A percentile compares a stretch with the other conserved stretches of the same genome.
Conservation (phyloP, 2,113 vertebrate species). For the Limnothrissa miodon region DNA sequence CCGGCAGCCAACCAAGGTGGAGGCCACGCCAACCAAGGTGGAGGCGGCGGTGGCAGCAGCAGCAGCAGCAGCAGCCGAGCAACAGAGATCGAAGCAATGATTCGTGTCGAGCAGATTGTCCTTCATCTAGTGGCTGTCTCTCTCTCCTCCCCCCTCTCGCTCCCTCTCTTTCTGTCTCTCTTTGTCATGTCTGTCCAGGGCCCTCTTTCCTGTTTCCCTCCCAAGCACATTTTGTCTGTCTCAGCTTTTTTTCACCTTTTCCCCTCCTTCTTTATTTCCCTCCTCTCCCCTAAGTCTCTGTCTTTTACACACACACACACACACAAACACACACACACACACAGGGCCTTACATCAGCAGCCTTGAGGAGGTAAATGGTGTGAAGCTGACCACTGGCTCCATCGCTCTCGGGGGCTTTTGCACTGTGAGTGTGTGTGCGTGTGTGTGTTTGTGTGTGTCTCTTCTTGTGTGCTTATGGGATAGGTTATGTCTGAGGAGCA, state of each 20-base stretch:
- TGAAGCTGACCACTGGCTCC: slow-evolving; percentile 69
- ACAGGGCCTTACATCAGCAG: slow-evolving; percentile 58
- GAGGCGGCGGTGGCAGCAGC: not conserved
- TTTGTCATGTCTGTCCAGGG: not conserved
- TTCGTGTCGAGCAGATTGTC: slow-evolving; percentile 63
- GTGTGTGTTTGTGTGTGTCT: slow-evolving; percentile 2
- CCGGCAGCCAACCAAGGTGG: slow-evolving; percentile 57
- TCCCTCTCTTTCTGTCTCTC: not conserved
- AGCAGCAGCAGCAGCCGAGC: slow-evolving; percentile 50
- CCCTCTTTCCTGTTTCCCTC: not conserved
- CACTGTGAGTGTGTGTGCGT: slow-evolving; percentile 18
- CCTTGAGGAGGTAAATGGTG: slow-evolving; percentile 73
- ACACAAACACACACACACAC: slow-evolving; percentile 50
- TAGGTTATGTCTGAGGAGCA: slow-evolving; percentile 4
- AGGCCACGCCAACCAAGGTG: not conserved
- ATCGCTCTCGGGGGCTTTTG: slow-evolving; percentile 67
- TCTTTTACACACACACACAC: slow-evolving; percentile 37
- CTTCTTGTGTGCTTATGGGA: slow-evolving; percentile 50
- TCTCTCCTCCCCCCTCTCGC: not conserved
- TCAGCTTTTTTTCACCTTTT: slow-evolving; percentile 2
- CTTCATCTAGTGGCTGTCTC: slow-evolving; percentile 57
- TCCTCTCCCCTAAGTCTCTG: not conserved
- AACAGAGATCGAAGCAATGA: slow-evolving; percentile 61
- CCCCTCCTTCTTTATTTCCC: not conserved
- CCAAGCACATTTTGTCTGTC: not conserved